Base-by-base conservation (phyloP, 1,140 invertebrate genomes). In the Ceratina japonica region DNA sequence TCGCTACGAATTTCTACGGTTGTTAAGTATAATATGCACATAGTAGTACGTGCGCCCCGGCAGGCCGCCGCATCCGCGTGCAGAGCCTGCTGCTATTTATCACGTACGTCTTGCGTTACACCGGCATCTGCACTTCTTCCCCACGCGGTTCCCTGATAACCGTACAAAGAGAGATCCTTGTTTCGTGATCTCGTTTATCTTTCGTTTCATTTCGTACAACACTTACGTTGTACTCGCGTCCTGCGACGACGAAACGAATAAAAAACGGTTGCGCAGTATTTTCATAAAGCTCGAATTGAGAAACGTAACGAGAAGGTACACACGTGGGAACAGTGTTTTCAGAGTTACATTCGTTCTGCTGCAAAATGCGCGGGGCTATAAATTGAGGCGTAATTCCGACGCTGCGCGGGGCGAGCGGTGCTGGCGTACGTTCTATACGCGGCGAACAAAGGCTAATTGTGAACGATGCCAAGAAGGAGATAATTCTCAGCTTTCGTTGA, bases 371-470 rank as follows among this genome's bases (percentile, higher is more conserved):
- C 69, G 4, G 56, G 3, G 7, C 22, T n/a, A 44, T 61, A 72
- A 72, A 72, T 72, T 72, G 70, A 72, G 61, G 61, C 37, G 56
- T 72, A 72, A 72, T 72, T 72, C 56, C 54, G 20, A 15, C 18
- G 70, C 18, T 16, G 10, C 22, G 3, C 18, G 54, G 5, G 10
- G 37, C 37, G 10, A 10, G 37, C 37, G 10, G 37, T 16, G n/a
- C n/a, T n/a, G 27, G 37, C 31, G 75, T 77, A n/a, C 5, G 22
- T 56, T 64, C 69, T 44, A 44, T 44, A 1, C 13, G 20, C 31
- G 31, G 4, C 22, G 68, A 78, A 78, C 75, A 78, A 78, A 78
- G 31, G 18, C 51, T 72, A 78, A 72, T 72, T 78, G 75, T 56
- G 69, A 78, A 72, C 59, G 63, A 78, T 64, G 31, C 18, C 22